Evolutionary conservation across 2,888 invertebrate species (phyloP), one percentile per base, ranked within the genome.

Genomic region (Eurois occulta): DNA sequence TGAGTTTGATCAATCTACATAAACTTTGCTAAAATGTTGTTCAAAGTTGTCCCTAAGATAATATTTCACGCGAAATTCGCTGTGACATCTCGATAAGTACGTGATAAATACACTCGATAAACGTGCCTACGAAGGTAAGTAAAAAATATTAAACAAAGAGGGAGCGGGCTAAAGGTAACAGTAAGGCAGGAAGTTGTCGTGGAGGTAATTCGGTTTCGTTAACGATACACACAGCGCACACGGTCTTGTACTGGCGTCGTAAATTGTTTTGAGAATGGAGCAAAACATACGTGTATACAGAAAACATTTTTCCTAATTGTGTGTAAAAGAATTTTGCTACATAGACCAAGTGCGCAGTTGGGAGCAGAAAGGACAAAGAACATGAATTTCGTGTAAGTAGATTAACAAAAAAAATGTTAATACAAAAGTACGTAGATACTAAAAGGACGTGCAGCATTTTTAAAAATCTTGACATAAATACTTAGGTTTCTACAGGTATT

Each of bases 1-100:
- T 75, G 72, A 79, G 75, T 85, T 85, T 86, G 85, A 87, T 86
- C 82, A 88, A 86, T 86, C 81, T 81, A 78, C 80, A 82, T 81
- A 75, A 87, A 88, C 81, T 88, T 88, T 68, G 77, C 55, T 77
- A 77, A 86, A 88, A 88, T 80, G 75, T 85, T 85, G 75, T 82
- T 82, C 68, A 18, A 81, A 80, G 75, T 85, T 83, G 74, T 81
- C 78, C 52, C 65, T 68, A 76, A 81, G 83, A 80, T 86, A 77
- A 84, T 81, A 81, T 84, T 84, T 86, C 72, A 81, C 68, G 62
- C 46, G 48, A 78, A 84, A 80, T 75, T 83, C 70, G 55, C 62
- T 67, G 60, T 60, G 74, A 82, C 75, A 75, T 68, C 72, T 67
- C 69, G 72, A 75, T 74, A 80, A 77, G 75, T 64, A 71, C n/a